Base-by-base conservation (phyloP, 2,888 invertebrate genomes). In the Geotrupes spiniger region DNA sequence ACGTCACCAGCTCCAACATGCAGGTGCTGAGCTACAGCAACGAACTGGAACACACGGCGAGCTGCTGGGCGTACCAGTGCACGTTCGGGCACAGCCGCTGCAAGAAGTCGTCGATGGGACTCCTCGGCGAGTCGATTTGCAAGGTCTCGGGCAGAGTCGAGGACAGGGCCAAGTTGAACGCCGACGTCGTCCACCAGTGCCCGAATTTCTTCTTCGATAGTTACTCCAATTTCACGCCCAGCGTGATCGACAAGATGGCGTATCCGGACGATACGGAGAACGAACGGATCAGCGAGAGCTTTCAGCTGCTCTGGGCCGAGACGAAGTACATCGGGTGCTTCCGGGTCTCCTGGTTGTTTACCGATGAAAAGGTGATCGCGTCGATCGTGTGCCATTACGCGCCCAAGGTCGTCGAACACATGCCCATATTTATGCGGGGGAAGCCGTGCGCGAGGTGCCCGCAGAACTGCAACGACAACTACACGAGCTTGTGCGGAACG, bases 21-120 rank as follows among this genome's bases (percentile, higher is more conserved):
- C 41, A 41, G 10, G 28, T 27, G 10, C 8, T 41, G n/a, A 41
- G 41, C 14, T 41, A 41, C 28, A 41, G 41, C 28, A 27, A 12
- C 6, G 28, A 41, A 16, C 15, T 41, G 41, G 26, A 27, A 15
- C 28, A 27, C 15, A 28, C 41, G 26, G 41, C 41, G 4, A 15
- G 29, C 2, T 41, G 41, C 16, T 41, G 41, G 41, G 27, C 41
- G 1, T 28, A 25, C 5, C 41, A 41, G 12, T 41, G 41, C 14
- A 26, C n/a, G 9, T 27, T 21, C 21, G 21, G 21, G 6, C 21
- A 21, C 21, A 41, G 27, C 5, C 15, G 17, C 8, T 41, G 41
- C 10, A 11, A 31, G 8, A 31, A 28, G 11, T 28, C 31, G 14
- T 15, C 28, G 1, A 29, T 16, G 14, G 29, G 16, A 2, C 11